phyloP scores from a whole-genome alignment of 1,140 invertebrate genomes.

The Eueides isabella region DNA sequence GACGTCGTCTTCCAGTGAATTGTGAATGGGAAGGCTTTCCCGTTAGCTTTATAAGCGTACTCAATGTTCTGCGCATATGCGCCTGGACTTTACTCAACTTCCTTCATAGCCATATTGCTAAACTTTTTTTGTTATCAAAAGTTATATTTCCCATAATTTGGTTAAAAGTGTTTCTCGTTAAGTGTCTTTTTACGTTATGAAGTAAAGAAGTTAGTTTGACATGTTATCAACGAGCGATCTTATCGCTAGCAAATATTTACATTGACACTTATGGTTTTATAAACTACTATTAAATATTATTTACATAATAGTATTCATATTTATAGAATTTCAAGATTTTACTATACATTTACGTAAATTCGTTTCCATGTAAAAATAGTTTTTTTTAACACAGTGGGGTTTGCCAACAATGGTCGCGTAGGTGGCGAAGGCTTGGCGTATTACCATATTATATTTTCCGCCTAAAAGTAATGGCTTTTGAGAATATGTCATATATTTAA shows the following conservation, averaged over 20 bases:
- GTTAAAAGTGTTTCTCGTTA: not conserved
- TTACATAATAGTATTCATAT: not conserved
- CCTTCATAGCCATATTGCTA: not conserved
- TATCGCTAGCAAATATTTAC: slow-evolving; percentile 57
- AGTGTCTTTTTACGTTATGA: not conserved
- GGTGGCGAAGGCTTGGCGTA: not conserved
- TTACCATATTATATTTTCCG: not conserved
- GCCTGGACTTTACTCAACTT: slow-evolving; percentile 34
- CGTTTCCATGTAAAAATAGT: not conserved
- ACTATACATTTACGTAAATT: not conserved
- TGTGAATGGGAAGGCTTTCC: slow-evolving; percentile 65
- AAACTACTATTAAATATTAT: slow-evolving; percentile 12
- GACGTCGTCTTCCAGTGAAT: slow-evolving; percentile 55
- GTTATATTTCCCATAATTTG: not conserved
- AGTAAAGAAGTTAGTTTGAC: slow-evolving; percentile 17
- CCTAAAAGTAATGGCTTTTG: not conserved
- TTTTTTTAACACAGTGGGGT: not conserved
- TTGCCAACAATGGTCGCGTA: not conserved
- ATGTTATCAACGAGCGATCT: slow-evolving; percentile 60
- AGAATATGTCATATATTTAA: too few relatives aligned
- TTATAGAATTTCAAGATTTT: not conserved
- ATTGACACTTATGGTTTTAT: slow-evolving; percentile 20
- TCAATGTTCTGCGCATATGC: slow-evolving; percentile 67
- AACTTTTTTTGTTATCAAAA: not conserved
- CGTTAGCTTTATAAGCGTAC: slow-evolving; percentile 66